Percentiles rank a stretch among this genome's conserved stretches.
These are phyloP conservation scores for Dascillus cervinus DNA, from an alignment of 2,888 invertebrate genomes.

Conservation along the genomic window DNA sequence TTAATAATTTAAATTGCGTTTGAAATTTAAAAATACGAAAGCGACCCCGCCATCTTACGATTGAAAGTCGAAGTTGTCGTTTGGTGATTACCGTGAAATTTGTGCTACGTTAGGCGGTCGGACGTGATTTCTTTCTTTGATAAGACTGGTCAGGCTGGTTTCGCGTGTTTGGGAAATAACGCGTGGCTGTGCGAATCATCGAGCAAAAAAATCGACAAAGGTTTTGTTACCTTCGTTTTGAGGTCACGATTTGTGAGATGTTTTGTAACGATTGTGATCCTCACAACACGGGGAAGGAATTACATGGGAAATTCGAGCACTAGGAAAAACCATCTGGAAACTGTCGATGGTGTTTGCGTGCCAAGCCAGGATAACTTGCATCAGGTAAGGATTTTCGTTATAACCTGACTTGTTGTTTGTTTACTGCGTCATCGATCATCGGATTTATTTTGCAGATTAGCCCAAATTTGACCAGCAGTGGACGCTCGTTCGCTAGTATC, in stretches of 20 bases:
- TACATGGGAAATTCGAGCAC: constrained; percentile 39
- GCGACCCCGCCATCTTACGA: too few relatives aligned
- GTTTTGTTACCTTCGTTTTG: constrained; percentile 31
- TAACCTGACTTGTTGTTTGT: constrained; percentile 27
- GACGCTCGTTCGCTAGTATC: constrained; percentile 52
- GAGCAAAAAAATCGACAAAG: constrained; percentile 27
- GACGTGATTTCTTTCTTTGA: too few relatives aligned
- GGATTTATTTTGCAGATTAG: constrained; percentile 42
- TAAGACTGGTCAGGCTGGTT: too few relatives aligned
- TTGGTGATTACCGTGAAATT: too few relatives aligned
- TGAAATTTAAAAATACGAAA: too few relatives aligned
- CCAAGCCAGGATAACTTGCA: constrained; percentile 30
- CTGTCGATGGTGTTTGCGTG: constrained; percentile 30
- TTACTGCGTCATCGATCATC: constrained; percentile 33
- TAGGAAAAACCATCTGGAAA: constrained; percentile 25
- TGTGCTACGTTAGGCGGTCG: too few relatives aligned
- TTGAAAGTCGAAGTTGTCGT: too few relatives aligned
- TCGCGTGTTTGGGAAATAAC: too few relatives aligned
- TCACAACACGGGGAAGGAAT: constrained; percentile 19
- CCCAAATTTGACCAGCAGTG: constrained; percentile 53
- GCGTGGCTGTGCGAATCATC: too few relatives aligned
- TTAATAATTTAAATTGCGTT: too few relatives aligned
- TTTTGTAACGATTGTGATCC: constrained; percentile 6
- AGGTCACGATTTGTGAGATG: constrained; percentile 26
- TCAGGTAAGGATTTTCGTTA: constrained; percentile 32